Base-by-base conservation (phyloP, 2,888 invertebrate genomes). In the Cecidostiba fungosa region DNA sequence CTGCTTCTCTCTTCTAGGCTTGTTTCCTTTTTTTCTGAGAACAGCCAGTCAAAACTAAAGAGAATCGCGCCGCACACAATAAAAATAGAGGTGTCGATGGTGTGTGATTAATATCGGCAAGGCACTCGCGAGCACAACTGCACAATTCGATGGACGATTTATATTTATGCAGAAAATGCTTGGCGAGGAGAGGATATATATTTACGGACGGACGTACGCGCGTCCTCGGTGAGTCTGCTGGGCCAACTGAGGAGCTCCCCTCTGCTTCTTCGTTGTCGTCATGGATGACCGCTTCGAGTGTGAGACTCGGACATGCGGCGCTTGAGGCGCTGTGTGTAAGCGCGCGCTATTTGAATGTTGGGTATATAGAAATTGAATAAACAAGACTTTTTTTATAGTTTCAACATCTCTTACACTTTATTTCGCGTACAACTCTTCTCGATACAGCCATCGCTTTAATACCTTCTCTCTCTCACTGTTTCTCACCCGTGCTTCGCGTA, bases 331-430 rank as follows among this genome's bases (percentile, higher is more conserved):
- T n/a, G 23, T 59, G 50, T 59, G 8, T 16, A 2, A 19, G 54
- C 54, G 54, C n/a, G n/a, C n/a, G 54, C 54, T 1, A 0, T 59
- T 59, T 59, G n/a, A 66, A 29, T 62, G 10, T 12, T 66, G 1
- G 0, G 10, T 66, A 26, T 29, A 12, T 14, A 32, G 26, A 26
- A 69, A 36, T 12, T 70, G 16, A 70, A n/a, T 32, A 6, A 26
- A 70, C 70, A 19, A 3, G 0, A 12, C 14, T 14, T 32, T 70
- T 70, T 70, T 36, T 36, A 19, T 36, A 70, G 77, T 77, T 84
- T 84, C 62, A 84, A 82, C 78, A 84, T 62, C n/a, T 72, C 54
- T 54, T 78, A 84, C 54, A 59, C 47, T 84, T 84, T 84, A 84
- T 84, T 84, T 77, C 29, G 43, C 69, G 77, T 78, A 84, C 72